phyloP scores from a whole-genome alignment of 2,113 vertebrate species.

The Nothoprocta pentlandii region DNA sequence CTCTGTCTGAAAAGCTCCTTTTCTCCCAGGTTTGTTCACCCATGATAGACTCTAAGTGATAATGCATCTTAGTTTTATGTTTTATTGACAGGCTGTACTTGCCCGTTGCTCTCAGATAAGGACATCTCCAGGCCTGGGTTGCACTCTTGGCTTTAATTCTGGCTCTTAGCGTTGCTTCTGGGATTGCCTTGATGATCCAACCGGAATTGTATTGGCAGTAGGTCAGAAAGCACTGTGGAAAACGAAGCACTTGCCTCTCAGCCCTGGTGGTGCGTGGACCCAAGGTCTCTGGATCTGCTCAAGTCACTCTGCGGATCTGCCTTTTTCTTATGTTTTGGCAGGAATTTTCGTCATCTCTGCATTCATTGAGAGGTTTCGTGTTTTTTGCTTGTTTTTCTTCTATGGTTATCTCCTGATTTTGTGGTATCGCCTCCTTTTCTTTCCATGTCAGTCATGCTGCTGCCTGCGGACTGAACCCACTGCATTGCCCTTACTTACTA shows the following conservation, averaged over 20 bases:
- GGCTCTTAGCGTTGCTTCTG: not conserved
- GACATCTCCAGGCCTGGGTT: not conserved
- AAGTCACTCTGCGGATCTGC: not conserved
- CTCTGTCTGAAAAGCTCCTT: not conserved
- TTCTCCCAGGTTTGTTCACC: constrained; percentile 6
- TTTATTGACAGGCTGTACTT: not conserved
- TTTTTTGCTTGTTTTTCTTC: not conserved
- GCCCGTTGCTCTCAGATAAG: not conserved
- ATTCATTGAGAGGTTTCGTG: not conserved
- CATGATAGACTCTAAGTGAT: not conserved
- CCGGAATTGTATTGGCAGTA: not conserved
- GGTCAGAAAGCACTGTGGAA: not conserved
- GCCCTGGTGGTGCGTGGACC: not conserved
- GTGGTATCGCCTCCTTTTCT: not conserved
- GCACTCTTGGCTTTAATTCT: not conserved
- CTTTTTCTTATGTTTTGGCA: not conserved
- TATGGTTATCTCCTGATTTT: not conserved
- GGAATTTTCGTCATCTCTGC: not conserved
- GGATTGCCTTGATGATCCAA: not conserved
- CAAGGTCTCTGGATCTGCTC: not conserved
- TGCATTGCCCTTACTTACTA: fast-evolving
- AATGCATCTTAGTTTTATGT: not conserved
- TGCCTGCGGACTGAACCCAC: not conserved
- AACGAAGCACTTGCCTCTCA: not conserved
- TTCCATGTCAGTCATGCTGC: fast-evolving